phyloP scores from a whole-genome alignment of 2,113 vertebrate species.

The Bufo gargarizans region DNA sequence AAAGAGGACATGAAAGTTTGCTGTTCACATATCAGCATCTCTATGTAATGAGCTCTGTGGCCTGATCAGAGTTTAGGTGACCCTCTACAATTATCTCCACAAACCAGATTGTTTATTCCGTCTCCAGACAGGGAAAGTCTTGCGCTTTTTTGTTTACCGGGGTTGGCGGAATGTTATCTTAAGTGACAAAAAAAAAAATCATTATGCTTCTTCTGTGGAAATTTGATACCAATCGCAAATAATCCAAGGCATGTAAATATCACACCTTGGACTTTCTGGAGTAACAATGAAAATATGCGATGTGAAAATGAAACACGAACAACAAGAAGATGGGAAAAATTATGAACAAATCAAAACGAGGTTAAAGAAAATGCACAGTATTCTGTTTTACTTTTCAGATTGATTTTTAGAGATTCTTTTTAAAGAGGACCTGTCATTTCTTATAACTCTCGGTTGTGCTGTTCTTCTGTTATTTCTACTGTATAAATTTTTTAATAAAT shows the following conservation, averaged over 20 bases:
- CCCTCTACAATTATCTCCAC: neutral
- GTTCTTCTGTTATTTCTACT: no score
- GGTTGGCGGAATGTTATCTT: neutral
- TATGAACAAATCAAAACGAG: neutral
- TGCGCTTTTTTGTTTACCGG: neutral
- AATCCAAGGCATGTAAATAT: neutral
- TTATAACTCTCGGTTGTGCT: no score
- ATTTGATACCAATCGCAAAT: slow-evolving; percentile 26
- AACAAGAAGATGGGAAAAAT: neutral
- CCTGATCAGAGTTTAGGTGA: neutral
- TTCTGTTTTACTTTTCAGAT: neutral
- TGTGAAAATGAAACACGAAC: neutral
- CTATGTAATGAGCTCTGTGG: slow-evolving; percentile 3
- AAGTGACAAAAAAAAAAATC: neutral
- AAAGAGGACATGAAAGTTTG: slow-evolving; percentile 12
- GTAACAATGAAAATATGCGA: neutral
- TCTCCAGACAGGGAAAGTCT: neutral
- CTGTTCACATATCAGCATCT: neutral
- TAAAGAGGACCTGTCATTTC: neutral
- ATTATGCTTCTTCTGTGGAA: neutral
- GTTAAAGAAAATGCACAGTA: neutral
- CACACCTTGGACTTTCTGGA: neutral
- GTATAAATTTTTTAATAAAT: no score
- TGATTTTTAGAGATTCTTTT: neutral
- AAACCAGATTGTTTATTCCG: slow-evolving; percentile 16